A percentile compares a stretch with the other conserved stretches of the same genome.
phyloP scores from a whole-genome alignment of 2,888 invertebrate species.

The Heliconius ismenius region DNA sequence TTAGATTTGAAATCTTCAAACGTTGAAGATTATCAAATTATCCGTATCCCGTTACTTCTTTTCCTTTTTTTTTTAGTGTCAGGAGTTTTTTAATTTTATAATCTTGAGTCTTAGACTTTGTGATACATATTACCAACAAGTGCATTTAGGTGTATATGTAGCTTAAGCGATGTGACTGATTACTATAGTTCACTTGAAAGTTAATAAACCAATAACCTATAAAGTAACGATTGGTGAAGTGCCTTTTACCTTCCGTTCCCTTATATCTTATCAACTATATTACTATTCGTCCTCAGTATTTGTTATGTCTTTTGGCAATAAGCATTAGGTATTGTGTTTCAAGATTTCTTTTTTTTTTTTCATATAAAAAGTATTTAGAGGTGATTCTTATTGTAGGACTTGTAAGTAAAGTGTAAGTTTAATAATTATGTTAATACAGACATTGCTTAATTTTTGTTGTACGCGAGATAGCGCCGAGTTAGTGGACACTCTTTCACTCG shows the following conservation, averaged over 20 bases:
- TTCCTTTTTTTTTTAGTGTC: too few species aligned
- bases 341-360: background rate
- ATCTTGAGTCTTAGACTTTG: background rate
- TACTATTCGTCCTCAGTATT: conserved; percentile 13
- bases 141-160: background rate
- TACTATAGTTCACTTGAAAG: conserved; percentile 6
- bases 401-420: background rate
- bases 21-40: background rate
- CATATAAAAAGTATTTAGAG: background rate
- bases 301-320: conserved; percentile 17
- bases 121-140: background rate
- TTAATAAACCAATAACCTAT: conserved; percentile 9
- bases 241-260: conserved; percentile 5
- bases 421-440: conserved; percentile 20
- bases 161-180: conserved; percentile 1
- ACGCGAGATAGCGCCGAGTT: background rate
- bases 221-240: conserved; percentile 9
- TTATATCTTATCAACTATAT: background rate
- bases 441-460: conserved; percentile 30
- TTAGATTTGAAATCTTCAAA: too few species aligned
- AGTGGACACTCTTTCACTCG: background rate
- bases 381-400: background rate
- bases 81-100: background rate
- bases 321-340: background rate
- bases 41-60: background rate